Base-by-base conservation (phyloP, 2,797 vertebrate species). In the Dromococcyx pavoninus region DNA sequence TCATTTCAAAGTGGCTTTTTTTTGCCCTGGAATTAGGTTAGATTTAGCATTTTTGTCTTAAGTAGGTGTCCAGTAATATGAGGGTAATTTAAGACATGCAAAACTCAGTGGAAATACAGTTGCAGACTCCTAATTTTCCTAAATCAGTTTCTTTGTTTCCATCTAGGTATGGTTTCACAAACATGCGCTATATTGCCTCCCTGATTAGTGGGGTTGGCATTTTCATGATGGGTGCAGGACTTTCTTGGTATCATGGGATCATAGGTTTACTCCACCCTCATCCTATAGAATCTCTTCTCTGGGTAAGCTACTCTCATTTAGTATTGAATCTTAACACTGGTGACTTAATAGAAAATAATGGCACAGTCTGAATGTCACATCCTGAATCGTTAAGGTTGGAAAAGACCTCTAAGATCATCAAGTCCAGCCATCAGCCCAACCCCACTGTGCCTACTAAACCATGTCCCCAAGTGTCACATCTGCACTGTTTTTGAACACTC, bases 201-300 rank as follows among this genome's bases (percentile, higher is more conserved):
- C 98, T 99, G 50, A 99, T 99, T 88, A 99, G 99, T 25, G 99
- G 99, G 7, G 99, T 99, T 82, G 99, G 99, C 79, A 99, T 99
- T 97, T 99, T 99, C 93, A 99, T 99, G 99, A 99, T 99, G 99
- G 99, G 99, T 48, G 99, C 99, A 16, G 99, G 99, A 76, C 98
- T 99, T 61, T 99, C 99, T 64, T 99, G 99, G 99, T 99, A 99
- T 97, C 99, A 99, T 46, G 99, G 99, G 87, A 98, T 99, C 95
- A 99, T 99, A 91, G 99, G 99, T 95, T 97, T 99, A 88, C 97
- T 99, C 96, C 98, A 99, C 94, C 99, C 99, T 62, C 98, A 99
- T 76, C 99, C 98, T 79, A 99, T 99, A 17, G 98, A 99, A 89
- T 99, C 99, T 72, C 98, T 99, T 76, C 97, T 99, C 78, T 99